Base-by-base conservation (phyloP, 2,888 invertebrate genomes). In the Mimumesa dahlbomi region DNA sequence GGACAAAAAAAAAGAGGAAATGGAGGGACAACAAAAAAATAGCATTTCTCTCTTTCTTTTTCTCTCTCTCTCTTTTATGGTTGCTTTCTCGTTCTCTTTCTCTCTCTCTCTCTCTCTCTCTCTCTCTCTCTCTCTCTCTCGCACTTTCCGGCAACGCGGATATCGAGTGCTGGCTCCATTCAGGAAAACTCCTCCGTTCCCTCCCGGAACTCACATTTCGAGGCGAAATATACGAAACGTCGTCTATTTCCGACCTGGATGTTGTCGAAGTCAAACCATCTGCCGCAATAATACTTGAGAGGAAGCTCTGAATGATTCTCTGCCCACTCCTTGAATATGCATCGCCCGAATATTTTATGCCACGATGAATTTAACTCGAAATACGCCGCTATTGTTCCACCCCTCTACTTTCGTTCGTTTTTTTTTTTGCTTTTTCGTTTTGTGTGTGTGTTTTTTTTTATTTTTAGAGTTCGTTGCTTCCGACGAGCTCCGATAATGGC, bases 191-290 rank as follows among this genome's bases (percentile, higher is more conserved):
- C 40, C 22, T 31, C 2, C 4, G 29, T 38, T 25, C 58, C 48
- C 7, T 18, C 46, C 48, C 57, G 42, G 49, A 59, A 49, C 36
- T 29, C 48, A 21, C 46, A 18, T 49, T 58, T 49, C 36, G 31
- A 13, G 31, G 46, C 38, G 57, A 52, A 52, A 52, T 38, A n/a
- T n/a, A 38, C 52, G 16, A 48, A 48, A 57, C 46, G 57, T 48
- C 57, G 50, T 21, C 59, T 38, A 64, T 64, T 64, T 64, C 59
- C 59, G 49, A 18, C 25, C 50, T 50, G 38, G 16, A 52, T 59
- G 50, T 50, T 64, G 45, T 36, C 36, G 49, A 36, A 36, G 50
- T 50, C 62, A 13, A 56, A 18, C 56, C 62, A 62, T 54, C 56
- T 56, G 62, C 62, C 38, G 56, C 29, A n/a, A 62, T 59, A 29